Evolutionary conservation across 2,797 vertebrate species (phyloP), one percentile per base, ranked within the genome.

Genomic region (Hydrocynus forskahlii): DNA sequence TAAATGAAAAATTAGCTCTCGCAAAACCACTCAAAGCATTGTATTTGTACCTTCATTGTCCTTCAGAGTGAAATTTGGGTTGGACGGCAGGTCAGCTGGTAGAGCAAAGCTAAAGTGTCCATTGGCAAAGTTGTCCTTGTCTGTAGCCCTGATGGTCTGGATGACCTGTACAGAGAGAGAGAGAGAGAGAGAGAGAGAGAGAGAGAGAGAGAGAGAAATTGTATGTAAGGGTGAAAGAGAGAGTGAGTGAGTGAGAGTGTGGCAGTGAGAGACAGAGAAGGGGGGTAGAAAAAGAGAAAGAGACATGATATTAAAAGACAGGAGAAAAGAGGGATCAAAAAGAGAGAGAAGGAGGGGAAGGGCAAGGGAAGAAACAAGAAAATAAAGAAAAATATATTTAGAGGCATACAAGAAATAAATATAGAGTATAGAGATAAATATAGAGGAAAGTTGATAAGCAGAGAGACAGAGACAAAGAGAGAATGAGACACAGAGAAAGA

Each of bases 31-130:
- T 48, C 14, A 48, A 45, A 45, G 14, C 67, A 23, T 69, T 43
- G 1, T 6, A 13, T 13, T 67, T 72, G 80, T 95, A 98, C 97
- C 97, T 96, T 96, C 95, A 79, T 98, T 98, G 87, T 97, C 96
- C 90, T 94, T 96, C 76, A 98, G 79, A 8, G 96, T 96, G 89
- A 98, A 97, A 89, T 97, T 97, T 29, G 95, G 95, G 85, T 96
- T 96, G 63, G 88, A 54, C 48, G 93, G 87, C 77, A 94, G 88
- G 21, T 88, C 93, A 68, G 93, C 91, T 82, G 95, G 94, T 54
- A 96, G 87, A 69, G 93, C 93, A 88, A 96, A 97, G 89, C 93
- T 93, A 88, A 97, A 97, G 78, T 91, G 92, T 4, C 97, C 97
- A 81, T 97, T 97, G 83, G 95, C 95, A 88, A 96, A 95, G 89